A percentile compares a stretch with the other conserved stretches of the same genome.
phyloP scores from a whole-genome alignment of 2,113 vertebrate species.

The Cryptomyrus ogoouensis region DNA sequence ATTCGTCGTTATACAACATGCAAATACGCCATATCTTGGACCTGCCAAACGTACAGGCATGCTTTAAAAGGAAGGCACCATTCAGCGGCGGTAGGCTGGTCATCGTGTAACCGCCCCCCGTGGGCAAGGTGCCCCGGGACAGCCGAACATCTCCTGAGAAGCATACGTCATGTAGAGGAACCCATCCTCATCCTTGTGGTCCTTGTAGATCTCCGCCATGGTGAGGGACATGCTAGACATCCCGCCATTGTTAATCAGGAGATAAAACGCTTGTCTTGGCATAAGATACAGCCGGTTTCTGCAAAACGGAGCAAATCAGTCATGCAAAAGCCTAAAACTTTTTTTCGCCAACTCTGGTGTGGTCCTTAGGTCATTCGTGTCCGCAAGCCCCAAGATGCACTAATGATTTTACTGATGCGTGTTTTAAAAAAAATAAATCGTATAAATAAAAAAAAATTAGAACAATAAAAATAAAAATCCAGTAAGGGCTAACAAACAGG shows the following conservation, averaged over 20 bases:
- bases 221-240: conserved; percentile 78
- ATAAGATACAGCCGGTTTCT: conserved; percentile 80
- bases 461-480: too few species aligned
- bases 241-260: conserved; percentile 75
- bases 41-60: neutral
- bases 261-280: conserved; percentile 80
- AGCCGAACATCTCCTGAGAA: conserved; percentile 88
- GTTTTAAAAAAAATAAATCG: too few species aligned
- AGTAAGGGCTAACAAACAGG: neutral
- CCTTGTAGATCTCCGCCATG: conserved; percentile 81
- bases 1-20: neutral
- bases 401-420: neutral
- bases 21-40: neutral
- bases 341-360: neutral
- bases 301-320: neutral
- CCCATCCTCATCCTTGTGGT: conserved; percentile 83
- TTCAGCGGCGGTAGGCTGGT: neutral
- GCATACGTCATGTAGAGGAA: conserved; percentile 90
- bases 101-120: neutral
- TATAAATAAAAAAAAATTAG: too few species aligned
- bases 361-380: neutral
- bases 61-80: neutral
- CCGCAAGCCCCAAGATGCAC: neutral
- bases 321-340: neutral
- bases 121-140: neutral